Evolutionary conservation across 2,113 vertebrate species (phyloP).

Genomic region (Paramormyrops kingsleyae): DNA sequence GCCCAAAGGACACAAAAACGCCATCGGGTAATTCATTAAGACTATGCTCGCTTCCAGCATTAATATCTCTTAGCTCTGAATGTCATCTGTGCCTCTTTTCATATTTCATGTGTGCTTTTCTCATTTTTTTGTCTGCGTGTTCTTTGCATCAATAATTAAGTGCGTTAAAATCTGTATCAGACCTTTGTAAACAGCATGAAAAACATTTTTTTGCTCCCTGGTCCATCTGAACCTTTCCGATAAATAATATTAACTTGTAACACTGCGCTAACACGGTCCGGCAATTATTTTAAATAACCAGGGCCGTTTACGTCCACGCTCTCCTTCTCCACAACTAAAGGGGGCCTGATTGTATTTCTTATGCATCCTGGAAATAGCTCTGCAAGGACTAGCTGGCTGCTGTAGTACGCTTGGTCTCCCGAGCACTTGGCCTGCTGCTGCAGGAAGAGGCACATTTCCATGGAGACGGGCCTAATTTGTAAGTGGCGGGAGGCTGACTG

Average conservation of each 20-base stretch:
- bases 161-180: background rate
- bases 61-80: background rate
- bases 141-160: background rate
- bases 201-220: background rate
- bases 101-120: background rate
- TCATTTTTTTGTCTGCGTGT: background rate
- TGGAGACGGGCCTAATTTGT: slow-evolving; percentile 25
- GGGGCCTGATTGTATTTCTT: background rate
- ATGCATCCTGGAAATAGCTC: background rate
- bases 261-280: background rate
- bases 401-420: background rate
- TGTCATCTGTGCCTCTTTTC: background rate
- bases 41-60: background rate
- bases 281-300: slow-evolving; percentile 5
- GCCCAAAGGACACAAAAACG: background rate
- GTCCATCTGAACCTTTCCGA: background rate
- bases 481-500: slow-evolving; percentile 2
- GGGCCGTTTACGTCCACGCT: no score
- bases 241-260: background rate
- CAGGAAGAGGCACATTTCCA: slow-evolving; percentile 19
- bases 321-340: background rate
- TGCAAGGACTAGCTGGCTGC: background rate
- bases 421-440: background rate
- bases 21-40: background rate
- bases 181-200: background rate